phyloP scores from a whole-genome alignment of 2,888 invertebrate genomes.

The Eupithecia subumbrata region DNA sequence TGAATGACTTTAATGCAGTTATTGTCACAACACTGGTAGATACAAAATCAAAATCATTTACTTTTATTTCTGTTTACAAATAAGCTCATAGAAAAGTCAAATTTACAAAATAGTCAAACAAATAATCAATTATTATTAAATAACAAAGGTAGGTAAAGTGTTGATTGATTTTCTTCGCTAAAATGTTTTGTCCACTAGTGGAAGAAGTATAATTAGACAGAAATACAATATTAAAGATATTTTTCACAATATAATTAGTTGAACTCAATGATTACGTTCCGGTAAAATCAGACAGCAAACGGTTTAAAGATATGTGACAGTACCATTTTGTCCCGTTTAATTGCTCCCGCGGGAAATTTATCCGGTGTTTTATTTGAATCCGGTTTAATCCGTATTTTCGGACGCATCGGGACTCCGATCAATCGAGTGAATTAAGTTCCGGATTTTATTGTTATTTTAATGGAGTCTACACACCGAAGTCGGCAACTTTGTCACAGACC shows the following conservation, averaged over 20 bases:
- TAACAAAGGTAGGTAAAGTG: no score
- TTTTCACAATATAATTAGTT: background rate
- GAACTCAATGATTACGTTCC: background rate
- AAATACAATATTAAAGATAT: background rate
- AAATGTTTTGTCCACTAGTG: no score
- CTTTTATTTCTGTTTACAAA: no score
- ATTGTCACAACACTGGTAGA: no score
- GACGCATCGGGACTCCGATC: constrained; percentile 43
- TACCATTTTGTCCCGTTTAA: constrained; percentile 48
- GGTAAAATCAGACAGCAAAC: constrained; percentile 10
- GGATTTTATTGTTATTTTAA: constrained; percentile 32
- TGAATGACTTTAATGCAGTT: no score
- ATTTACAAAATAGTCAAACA: no score
- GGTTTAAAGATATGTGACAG: constrained; percentile 26
- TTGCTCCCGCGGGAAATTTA: constrained; percentile 60
- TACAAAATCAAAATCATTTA: no score
- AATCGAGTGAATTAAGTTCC: constrained; percentile 39
- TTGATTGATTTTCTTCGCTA: no score
- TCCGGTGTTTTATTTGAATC: constrained; percentile 54
- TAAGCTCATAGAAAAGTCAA: no score
- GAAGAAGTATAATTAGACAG: no score
- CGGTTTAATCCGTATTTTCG: constrained; percentile 35
- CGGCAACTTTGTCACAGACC: background rate
- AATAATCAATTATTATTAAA: no score
- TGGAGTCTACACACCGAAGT: background rate